Conservation (phyloP, 2,888 invertebrate genomes). For the Nephrotoma guestfalica region DNA sequence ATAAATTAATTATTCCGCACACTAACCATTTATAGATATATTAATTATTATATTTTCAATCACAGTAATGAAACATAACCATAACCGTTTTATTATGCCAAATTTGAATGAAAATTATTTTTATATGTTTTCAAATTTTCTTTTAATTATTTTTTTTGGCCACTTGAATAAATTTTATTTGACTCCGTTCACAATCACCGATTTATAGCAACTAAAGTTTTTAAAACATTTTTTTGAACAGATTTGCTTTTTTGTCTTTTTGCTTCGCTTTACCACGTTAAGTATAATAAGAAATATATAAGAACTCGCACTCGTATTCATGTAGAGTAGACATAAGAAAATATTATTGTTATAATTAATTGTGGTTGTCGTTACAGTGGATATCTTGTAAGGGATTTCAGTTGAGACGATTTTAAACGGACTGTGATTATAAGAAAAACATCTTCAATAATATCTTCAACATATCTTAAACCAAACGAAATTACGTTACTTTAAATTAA, state of each 20-base stretch:
- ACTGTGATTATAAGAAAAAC: too few relatives aligned
- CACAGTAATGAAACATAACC: background rate
- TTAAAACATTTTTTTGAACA: background rate
- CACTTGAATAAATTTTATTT: background rate
- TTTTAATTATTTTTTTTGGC: background rate
- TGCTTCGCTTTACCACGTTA: background rate
- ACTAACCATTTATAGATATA: background rate
- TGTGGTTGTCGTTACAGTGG: background rate
- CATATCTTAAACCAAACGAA: too few relatives aligned
- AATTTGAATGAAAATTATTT: background rate
- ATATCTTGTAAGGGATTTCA: background rate
- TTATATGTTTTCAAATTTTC: background rate
- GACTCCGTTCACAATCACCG: background rate
- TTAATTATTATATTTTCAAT: background rate
- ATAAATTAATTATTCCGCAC: background rate
- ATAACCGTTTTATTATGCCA: background rate
- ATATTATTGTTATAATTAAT: background rate
- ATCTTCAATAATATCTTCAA: too few relatives aligned
- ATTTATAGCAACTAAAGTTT: background rate
- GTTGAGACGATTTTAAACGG: too few relatives aligned
- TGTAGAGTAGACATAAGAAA: background rate
- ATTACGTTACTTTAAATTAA: too few relatives aligned
- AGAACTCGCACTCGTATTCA: too few relatives aligned
- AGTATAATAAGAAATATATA: background rate
- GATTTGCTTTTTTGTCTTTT: background rate